Percentiles rank a stretch among this genome's conserved stretches.
Conservation (phyloP, 2,113 vertebrate genomes). For the Sapayoa aenigma region DNA sequence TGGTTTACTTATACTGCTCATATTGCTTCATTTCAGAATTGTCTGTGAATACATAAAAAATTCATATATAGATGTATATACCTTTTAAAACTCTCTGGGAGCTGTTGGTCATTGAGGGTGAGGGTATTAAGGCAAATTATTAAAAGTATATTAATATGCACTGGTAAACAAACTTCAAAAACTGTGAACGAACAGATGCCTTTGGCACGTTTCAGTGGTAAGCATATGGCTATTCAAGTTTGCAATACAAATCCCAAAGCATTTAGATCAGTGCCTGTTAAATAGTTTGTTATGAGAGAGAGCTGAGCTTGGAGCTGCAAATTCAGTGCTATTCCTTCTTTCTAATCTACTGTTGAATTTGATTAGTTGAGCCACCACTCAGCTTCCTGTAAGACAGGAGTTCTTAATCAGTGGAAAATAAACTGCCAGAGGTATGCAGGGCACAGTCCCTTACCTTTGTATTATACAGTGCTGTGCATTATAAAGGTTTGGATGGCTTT, state of each 20-base stretch:
- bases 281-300: neutral
- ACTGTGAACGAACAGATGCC: neutral
- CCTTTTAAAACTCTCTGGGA: neutral
- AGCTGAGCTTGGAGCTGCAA: neutral
- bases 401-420: neutral
- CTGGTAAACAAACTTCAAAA: constrained; percentile 12
- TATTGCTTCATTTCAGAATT: neutral
- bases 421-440: neutral
- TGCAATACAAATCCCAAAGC: neutral
- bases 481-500: neutral
- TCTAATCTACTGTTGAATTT: neutral
- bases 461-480: neutral
- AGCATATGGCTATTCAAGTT: neutral
- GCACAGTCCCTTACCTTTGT: neutral
- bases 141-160: neutral
- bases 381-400: neutral
- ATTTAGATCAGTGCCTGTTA: constrained; percentile 18
- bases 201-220: neutral
- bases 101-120: neutral
- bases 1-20: neutral
- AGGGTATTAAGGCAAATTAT: neutral
- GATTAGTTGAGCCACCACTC: neutral
- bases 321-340: neutral
- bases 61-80: neutral
- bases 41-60: neutral